A percentile compares a stretch with the other conserved stretches of the same genome.
These are phyloP conservation scores for Regulus satrapa DNA, from an alignment of 2,113 vertebrate genomes.

Conservation along the genomic window DNA sequence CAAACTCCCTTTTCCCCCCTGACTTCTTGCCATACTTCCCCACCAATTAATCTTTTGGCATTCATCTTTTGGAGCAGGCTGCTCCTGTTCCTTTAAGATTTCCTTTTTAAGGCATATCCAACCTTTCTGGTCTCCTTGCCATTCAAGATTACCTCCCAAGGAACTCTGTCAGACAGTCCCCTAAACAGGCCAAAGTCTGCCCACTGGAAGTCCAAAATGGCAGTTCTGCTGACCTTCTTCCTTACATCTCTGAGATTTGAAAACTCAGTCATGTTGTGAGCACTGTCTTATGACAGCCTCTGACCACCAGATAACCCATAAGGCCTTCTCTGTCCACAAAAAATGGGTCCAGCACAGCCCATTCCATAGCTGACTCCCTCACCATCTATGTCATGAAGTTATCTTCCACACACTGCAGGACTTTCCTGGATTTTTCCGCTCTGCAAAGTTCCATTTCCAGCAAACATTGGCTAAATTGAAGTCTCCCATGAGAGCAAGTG, in stretches of 20 bases:
- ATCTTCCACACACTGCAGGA: not conserved
- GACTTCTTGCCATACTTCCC: not conserved
- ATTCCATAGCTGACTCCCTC: not conserved
- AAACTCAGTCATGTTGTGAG: not conserved
- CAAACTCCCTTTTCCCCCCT: not conserved
- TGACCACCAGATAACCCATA: not conserved
- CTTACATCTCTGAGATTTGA: not conserved
- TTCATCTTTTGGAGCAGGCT: too few species aligned
- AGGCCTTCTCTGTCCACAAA: not conserved
- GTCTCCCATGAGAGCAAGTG: fast-evolving
- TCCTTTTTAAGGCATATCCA: not conserved
- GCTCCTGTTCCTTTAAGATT: not conserved
- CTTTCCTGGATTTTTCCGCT: too few species aligned
- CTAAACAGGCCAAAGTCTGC: not conserved
- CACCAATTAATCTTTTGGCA: not conserved
- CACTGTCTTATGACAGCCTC: not conserved
- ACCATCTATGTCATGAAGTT: not conserved
- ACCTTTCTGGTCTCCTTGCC: not conserved
- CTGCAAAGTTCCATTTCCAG: not conserved
- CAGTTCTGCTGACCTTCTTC: not conserved
- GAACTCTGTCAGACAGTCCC: not conserved
- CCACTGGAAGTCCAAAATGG: not conserved
- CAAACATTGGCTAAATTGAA: not conserved
- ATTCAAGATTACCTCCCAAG: not conserved
- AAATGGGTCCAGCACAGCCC: not conserved